Evolutionary conservation across 2,888 invertebrate genomes (phyloP), one percentile per base, ranked within the genome.

Genomic region (Spodoptera picta): DNA sequence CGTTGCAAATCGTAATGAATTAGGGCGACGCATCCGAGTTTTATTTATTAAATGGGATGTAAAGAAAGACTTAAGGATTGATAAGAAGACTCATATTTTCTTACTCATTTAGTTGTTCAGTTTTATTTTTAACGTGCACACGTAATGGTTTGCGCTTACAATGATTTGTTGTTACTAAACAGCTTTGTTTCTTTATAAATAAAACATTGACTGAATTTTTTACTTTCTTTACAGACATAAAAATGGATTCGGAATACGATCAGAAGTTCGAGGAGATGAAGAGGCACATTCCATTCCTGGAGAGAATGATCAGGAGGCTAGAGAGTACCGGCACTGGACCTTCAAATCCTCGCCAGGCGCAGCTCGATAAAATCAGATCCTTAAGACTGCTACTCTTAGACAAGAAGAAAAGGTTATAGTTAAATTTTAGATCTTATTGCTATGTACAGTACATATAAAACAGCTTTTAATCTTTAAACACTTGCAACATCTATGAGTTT

Each of bases 281-380:
- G 90, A 95, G 95, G 79, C 96, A 96, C 89, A 95, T 97, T 79
- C 97, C 97, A n/a, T 97, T 97, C 84, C 87, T 97, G 86, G 96
- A 96, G 83, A 95, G 92, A 75, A 96, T 97, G 95, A 97, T 97
- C 81, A 91, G 92, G 51, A 95, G 96, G 82, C 88, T 97, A 77
- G 96, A 96, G 83, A 95, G 91, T 75, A 93, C 94, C 14, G 87
- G 82, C 63, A 81, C 87, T 19, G 82, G 88, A 24, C 91, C 95
- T 60, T 80, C 85, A 36, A 94, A 94, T 65, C 95, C 95, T 59
- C 91, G 96, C 31, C 95, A 95, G 81, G 95, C 95, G 4, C 96
- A 96, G 79, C 90, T 96, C 36, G 93, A 95, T 82, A 96, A 96
- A 88, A 96, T 97, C 82, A 94, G 95, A 75, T 95, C 96, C 12